Percentiles rank a stretch among this genome's conserved stretches.
phyloP scores from a whole-genome alignment of 1,140 invertebrate species.

The Pseudomyrmex sp. region DNA sequence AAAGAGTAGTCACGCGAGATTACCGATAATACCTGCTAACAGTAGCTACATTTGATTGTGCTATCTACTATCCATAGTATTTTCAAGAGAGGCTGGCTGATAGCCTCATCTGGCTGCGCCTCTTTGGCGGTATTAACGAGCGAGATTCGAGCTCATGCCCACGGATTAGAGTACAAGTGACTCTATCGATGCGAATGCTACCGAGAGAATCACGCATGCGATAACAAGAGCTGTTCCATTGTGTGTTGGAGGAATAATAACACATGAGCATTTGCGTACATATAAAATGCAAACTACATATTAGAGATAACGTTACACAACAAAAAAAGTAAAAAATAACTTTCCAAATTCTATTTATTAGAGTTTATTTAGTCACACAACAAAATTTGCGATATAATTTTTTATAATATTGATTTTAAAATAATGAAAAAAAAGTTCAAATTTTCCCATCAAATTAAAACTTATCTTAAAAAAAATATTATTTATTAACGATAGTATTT shows the following conservation, averaged over 20 bases:
- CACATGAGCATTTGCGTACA: background rate
- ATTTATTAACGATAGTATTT: background rate
- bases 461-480: no score
- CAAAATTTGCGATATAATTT: background rate
- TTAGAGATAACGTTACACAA: background rate
- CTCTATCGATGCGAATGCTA: slow-evolving; percentile 1
- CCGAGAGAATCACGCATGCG: background rate
- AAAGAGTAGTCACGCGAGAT: slow-evolving; percentile 28
- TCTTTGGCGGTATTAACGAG: slow-evolving; percentile 40
- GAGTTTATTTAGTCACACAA: background rate
- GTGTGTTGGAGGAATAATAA: background rate
- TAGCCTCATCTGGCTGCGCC: slow-evolving; percentile 44
- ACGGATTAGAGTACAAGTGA: slow-evolving; percentile 53
- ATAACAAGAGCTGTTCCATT: slow-evolving; percentile 21
- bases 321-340: background rate
- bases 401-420: slow-evolving; percentile 16
- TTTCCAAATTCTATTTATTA: background rate
- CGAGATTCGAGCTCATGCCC: slow-evolving; percentile 40
- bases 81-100: slow-evolving; percentile 37
- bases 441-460: background rate
- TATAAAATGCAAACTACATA: slow-evolving; percentile 2
- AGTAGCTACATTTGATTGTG: slow-evolving; percentile 47
- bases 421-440: background rate
- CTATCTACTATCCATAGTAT: slow-evolving; percentile 34
- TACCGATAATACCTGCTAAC: slow-evolving; percentile 41